These are phyloP conservation scores for Drosophila tanythrix DNA, from an alignment of 2,888 invertebrate species.

Conservation along the genomic window DNA sequence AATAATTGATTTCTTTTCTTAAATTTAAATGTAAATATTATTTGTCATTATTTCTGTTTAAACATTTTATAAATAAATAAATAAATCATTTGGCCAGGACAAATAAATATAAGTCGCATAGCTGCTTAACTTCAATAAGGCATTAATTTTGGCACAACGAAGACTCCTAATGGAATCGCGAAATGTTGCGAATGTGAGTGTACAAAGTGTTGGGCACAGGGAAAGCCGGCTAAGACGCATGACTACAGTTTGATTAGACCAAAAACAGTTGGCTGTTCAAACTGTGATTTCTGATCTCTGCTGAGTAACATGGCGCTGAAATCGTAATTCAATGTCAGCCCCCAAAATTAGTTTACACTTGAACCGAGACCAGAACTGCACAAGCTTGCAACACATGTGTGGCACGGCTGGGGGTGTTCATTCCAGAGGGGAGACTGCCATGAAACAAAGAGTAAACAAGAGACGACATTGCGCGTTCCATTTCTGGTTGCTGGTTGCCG, in stretches of 20 bases:
- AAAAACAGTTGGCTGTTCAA: not conserved
- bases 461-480: slow-evolving; percentile 40
- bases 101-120: not conserved
- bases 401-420: not conserved
- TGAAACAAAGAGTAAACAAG: slow-evolving; percentile 41
- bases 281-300: not conserved
- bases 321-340: slow-evolving; percentile 67
- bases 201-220: not conserved
- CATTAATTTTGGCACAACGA: not conserved
- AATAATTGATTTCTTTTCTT: too few relatives aligned
- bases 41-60: too few relatives aligned
- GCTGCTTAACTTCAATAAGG: not conserved
- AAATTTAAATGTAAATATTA: too few relatives aligned
- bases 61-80: too few relatives aligned
- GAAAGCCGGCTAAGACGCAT: not conserved
- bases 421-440: slow-evolving; percentile 7
- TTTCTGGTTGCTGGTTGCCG: slow-evolving; percentile 9
- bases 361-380: slow-evolving; percentile 30
- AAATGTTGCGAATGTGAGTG: not conserved
- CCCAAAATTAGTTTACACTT: slow-evolving; percentile 70
- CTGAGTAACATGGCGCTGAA: slow-evolving; percentile 38
- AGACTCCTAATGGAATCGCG: not conserved
- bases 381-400: not conserved
- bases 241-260: not conserved
- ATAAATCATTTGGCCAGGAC: too few relatives aligned